Conservation (phyloP, 2,797 vertebrate genomes). For the Vultur gryphus region DNA sequence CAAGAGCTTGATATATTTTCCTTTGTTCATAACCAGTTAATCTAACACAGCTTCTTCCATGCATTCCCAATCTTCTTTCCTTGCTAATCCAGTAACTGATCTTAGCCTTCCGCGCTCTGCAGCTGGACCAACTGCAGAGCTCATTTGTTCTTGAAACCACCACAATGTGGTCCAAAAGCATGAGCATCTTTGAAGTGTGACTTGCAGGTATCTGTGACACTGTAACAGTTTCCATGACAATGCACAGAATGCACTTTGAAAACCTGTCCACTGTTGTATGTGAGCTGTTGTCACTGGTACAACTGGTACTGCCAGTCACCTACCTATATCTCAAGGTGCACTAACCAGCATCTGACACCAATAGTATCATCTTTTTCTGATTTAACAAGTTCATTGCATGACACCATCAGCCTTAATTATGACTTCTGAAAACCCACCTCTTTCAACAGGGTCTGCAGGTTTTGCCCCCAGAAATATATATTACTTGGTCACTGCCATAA, state of each 20-base stretch:
- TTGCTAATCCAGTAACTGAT: background rate
- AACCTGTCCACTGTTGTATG: background rate
- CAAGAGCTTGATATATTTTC: background rate
- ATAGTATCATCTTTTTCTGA: background rate
- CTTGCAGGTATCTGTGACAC: background rate
- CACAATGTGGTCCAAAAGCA: background rate
- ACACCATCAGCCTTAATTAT: background rate
- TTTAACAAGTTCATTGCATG: background rate
- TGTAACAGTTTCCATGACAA: background rate
- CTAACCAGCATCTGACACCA: background rate
- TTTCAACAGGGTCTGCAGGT: background rate
- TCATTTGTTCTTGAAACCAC: background rate
- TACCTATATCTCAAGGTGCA: background rate
- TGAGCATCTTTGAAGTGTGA: background rate
- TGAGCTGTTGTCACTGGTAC: background rate
- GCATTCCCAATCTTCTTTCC: background rate
- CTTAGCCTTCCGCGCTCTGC: background rate
- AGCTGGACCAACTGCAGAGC: background rate
- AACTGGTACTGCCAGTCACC: background rate
- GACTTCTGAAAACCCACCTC: background rate
- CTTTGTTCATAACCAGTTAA: background rate
- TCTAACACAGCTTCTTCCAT: background rate
- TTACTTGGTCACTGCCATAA: background rate
- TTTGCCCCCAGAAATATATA: background rate
- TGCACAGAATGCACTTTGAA: background rate